phyloP scores from a whole-genome alignment of 2,113 vertebrate species.

The Rostratula benghalensis region DNA sequence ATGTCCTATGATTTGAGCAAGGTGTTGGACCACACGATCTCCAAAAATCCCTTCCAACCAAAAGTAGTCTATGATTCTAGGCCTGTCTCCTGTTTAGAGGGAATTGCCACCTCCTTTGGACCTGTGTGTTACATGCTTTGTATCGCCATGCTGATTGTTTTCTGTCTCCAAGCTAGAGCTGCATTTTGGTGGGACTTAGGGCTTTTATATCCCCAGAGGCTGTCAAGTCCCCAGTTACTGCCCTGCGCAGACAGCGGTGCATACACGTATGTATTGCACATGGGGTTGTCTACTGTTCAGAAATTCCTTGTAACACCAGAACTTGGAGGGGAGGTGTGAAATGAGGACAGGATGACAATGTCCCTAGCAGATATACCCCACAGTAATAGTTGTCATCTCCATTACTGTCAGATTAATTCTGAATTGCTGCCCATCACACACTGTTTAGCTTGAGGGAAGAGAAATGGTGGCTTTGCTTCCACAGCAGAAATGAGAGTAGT shows the following conservation, averaged over 20 bases:
- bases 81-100: neutral
- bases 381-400: slow-evolving; percentile 36
- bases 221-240: neutral
- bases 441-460: slow-evolving; percentile 1
- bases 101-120: neutral
- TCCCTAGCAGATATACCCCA: slow-evolving; percentile 41
- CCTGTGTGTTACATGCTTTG: neutral
- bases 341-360: neutral
- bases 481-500: neutral
- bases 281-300: neutral
- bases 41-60: neutral
- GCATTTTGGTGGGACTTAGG: neutral
- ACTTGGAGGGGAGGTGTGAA: neutral
- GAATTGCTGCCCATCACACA: slow-evolving; percentile 12
- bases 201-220: neutral
- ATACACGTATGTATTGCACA: accelerated
- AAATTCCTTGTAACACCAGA: neutral
- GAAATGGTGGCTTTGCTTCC: neutral
- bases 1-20: neutral
- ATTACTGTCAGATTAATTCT: slow-evolving; percentile 33
- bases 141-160: neutral
- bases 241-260: neutral
- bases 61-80: neutral
- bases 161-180: neutral
- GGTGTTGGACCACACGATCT: neutral